These are phyloP conservation scores for Pterocles burchelli DNA, from an alignment of 2,113 vertebrate species.

Conservation along the genomic window DNA sequence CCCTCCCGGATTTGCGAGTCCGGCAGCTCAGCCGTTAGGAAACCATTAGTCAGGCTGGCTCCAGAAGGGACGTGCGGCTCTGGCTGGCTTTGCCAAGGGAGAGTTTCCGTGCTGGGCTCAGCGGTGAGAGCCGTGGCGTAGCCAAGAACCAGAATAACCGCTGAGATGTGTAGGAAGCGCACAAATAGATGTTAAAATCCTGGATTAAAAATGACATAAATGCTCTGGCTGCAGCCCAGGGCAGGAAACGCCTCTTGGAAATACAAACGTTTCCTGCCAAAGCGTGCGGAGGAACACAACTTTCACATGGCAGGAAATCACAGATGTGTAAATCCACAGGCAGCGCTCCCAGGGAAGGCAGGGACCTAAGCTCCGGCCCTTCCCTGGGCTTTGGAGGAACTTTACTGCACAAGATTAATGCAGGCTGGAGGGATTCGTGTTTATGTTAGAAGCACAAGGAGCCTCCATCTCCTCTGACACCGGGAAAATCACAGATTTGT, in stretches of 20 bases:
- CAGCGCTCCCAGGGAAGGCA: slow-evolving; percentile 34
- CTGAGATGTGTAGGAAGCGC: neutral
- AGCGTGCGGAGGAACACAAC: neutral
- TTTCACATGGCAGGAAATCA: slow-evolving; percentile 58
- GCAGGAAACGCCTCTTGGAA: slow-evolving; percentile 64
- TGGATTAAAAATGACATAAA: slow-evolving; percentile 7
- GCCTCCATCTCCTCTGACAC: neutral
- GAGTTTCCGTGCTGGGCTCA: neutral
- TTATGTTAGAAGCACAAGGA: neutral
- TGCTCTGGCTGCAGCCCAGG: neutral
- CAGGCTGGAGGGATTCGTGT: neutral
- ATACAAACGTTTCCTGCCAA: slow-evolving; percentile 49
- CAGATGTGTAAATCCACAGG: slow-evolving; percentile 52
- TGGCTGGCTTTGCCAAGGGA: neutral
- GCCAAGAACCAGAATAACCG: neutral
- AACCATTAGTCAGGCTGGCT: neutral
- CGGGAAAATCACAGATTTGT: neutral
- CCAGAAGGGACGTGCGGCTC: neutral
- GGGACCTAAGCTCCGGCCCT: neutral
- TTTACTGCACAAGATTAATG: neutral
- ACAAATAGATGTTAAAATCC: neutral
- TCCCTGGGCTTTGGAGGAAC: neutral
- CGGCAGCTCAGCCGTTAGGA: neutral
- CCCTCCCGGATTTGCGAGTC: neutral
- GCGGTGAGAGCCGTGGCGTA: neutral